Conservation (phyloP, 2,113 vertebrate genomes). For the Lethenteron reissneri region DNA sequence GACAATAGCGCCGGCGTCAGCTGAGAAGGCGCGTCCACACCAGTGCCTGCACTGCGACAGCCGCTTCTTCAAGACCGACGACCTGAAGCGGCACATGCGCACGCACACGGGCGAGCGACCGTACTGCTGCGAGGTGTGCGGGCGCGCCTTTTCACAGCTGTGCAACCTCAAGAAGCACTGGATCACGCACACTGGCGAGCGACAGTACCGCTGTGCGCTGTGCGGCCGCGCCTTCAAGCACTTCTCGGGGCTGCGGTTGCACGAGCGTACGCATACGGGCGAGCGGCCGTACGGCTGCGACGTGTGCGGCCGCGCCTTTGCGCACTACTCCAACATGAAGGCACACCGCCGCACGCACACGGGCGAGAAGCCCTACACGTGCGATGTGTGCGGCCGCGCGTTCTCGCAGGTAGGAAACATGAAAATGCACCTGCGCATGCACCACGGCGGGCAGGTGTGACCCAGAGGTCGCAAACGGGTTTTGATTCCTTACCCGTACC, state of each 20-base stretch:
- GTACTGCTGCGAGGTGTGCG: neutral
- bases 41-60: neutral
- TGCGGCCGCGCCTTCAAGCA: neutral
- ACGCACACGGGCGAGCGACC: neutral
- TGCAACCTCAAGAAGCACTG: neutral
- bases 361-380: conserved; percentile 1
- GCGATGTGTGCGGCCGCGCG: conserved; percentile 3
- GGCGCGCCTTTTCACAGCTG: neutral
- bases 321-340: neutral
- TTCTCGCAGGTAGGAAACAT: neutral
- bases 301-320: neutral
- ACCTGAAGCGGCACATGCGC: neutral
- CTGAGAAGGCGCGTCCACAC: neutral
- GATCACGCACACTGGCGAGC: conserved; percentile 1
- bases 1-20: too few relatives aligned
- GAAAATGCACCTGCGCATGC: neutral
- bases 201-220: neutral
- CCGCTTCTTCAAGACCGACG: neutral
- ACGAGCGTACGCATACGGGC: conserved; percentile 3
- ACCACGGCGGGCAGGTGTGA: neutral
- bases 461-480: too few relatives aligned
- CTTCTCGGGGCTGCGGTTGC: neutral
- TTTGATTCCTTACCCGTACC: too few relatives aligned
- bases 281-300: conserved; percentile 3
- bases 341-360: conserved; percentile 1